Evolutionary conservation across 2,797 vertebrate species (phyloP).

Genomic region (Labroides dimidiatus): DNA sequence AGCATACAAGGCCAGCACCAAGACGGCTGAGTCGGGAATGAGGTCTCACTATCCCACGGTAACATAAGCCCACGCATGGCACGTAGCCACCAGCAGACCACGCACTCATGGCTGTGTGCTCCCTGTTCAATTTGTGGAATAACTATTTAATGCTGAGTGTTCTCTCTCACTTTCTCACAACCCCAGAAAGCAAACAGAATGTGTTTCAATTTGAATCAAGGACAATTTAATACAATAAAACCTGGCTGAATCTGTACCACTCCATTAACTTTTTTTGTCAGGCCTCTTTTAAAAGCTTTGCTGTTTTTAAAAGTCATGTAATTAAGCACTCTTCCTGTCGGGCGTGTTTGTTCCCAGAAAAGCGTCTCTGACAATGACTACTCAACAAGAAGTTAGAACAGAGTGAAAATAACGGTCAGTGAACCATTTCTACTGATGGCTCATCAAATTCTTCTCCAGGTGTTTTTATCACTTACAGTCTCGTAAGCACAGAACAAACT

Average conservation of each 20-base stretch:
- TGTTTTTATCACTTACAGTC: slow-evolving; percentile 34
- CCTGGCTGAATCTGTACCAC: not conserved
- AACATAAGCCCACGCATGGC: slow-evolving; percentile 63
- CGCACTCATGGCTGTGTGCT: slow-evolving; percentile 41
- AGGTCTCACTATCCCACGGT: slow-evolving; percentile 57
- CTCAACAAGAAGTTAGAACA: slow-evolving; percentile 2
- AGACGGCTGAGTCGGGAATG: slow-evolving; percentile 45
- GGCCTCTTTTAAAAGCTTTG: not conserved
- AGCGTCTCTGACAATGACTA: not conserved
- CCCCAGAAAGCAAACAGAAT: slow-evolving; percentile 15
- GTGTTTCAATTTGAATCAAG: not conserved
- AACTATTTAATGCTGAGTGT: slow-evolving; percentile 28
- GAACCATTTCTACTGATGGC: not conserved
- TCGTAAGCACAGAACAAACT: slow-evolving; percentile 19
- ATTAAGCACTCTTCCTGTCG: slow-evolving; percentile 16
- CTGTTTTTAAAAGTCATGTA: slow-evolving; percentile 8
- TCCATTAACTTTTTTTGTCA: not conserved
- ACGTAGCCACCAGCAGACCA: slow-evolving; percentile 52
- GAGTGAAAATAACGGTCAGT: slow-evolving; percentile 1
- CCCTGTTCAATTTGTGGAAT: slow-evolving; percentile 49
- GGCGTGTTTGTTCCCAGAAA: not conserved
- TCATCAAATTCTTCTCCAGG: not conserved
- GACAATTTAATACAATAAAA: not conserved
- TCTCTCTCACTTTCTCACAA: slow-evolving; percentile 18
- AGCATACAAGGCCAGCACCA: slow-evolving; percentile 51